Evolutionary conservation across 2,888 invertebrate genomes (phyloP).

Genomic region (Rhagium mordax): DNA sequence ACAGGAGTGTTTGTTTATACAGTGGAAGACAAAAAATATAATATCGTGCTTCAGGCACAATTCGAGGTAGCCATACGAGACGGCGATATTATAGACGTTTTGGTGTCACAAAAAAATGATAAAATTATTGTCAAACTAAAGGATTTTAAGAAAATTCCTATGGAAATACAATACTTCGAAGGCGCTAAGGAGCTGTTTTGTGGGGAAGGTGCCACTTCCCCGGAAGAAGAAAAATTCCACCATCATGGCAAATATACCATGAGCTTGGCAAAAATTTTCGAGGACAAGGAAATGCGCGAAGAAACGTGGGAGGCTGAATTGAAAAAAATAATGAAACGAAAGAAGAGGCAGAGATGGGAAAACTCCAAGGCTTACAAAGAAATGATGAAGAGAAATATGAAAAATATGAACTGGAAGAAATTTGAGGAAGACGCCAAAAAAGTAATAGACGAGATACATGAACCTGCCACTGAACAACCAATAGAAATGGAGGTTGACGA

Average conservation of each 20-base stretch:
- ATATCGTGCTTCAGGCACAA: constrained; percentile 81
- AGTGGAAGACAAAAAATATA: constrained; percentile 82
- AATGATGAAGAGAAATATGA: constrained; percentile 76
- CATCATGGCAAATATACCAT: constrained; percentile 75
- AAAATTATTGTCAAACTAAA: constrained; percentile 82
- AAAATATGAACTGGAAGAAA: constrained; percentile 78
- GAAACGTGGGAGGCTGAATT: constrained; percentile 75
- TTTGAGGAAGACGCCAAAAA: constrained; percentile 75
- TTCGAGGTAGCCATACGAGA: constrained; percentile 84
- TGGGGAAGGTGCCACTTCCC: constrained; percentile 80
- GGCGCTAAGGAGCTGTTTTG: constrained; percentile 75
- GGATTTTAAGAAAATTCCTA: constrained; percentile 81
- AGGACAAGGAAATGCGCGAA: constrained; percentile 81
- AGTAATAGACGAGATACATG: constrained; percentile 69
- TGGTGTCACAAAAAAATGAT: constrained; percentile 84
- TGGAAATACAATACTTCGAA: constrained; percentile 67
- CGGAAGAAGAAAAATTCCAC: constrained; percentile 71
- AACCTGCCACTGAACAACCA: constrained; percentile 60
- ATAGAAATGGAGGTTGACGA: constrained; percentile 73
- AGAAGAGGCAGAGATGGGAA: constrained; percentile 66
- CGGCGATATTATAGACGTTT: constrained; percentile 83
- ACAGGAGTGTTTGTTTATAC: constrained; percentile 81
- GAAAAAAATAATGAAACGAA: constrained; percentile 63
- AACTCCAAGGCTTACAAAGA: constrained; percentile 73
- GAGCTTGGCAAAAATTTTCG: constrained; percentile 81